Evolutionary conservation across 2,888 invertebrate genomes (phyloP).

Genomic region (Palloptera scutellata): DNA sequence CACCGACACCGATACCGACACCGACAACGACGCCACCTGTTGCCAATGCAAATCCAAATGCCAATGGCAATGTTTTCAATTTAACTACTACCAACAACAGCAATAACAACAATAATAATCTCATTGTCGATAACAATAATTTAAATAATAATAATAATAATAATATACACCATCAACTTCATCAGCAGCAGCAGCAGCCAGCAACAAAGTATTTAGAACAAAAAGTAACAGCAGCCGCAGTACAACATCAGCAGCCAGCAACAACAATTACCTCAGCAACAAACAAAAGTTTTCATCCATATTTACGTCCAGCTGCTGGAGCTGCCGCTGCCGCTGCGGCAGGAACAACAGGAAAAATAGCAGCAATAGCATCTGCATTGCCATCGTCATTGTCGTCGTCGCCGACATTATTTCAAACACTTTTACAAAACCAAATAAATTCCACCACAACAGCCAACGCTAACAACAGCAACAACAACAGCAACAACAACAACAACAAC

Average conservation of each 20-base stretch:
- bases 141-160: conserved; percentile 54
- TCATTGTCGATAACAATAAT: conserved; percentile 48
- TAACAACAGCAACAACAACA: conserved; percentile 33
- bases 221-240: conserved; percentile 40
- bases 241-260: conserved; percentile 47
- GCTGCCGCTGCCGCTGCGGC: conserved; percentile 30
- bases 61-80: conserved; percentile 32
- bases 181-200: conserved; percentile 37
- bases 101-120: conserved; percentile 35
- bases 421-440: conserved; percentile 59
- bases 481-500: conserved; percentile 36
- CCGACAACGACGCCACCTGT: conserved; percentile 48
- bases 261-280: conserved; percentile 46
- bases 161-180: conserved; percentile 32
- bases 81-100: conserved; percentile 26
- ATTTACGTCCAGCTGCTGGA: conserved; percentile 48
- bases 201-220: conserved; percentile 40
- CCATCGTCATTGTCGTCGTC: conserved; percentile 26
- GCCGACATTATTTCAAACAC: conserved; percentile 56
- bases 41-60: conserved; percentile 52
- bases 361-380: conserved; percentile 40
- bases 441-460: conserved; percentile 50
- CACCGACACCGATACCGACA: conserved; percentile 32
- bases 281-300: conserved; percentile 57
- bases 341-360: conserved; percentile 41